Percentiles rank a stretch among this genome's conserved stretches.
Conservation (phyloP, 2,113 vertebrate species). For the Anseranas semipalmata region DNA sequence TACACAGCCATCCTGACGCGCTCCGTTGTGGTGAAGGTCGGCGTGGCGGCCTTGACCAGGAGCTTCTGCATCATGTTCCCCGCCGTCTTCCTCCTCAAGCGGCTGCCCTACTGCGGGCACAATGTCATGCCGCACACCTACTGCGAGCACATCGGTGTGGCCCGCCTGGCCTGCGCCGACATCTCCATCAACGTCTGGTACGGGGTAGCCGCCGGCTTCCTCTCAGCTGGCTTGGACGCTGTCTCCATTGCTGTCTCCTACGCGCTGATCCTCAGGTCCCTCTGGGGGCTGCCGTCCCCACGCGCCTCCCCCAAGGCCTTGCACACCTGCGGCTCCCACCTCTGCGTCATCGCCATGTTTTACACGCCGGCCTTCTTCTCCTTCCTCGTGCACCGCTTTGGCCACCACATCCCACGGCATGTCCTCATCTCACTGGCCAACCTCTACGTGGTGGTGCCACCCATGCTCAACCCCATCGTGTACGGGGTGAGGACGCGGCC, state of each 20-base stretch:
- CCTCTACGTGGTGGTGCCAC: accelerated
- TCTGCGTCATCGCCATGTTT: slow-evolving; percentile 36
- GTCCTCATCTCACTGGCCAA: not conserved
- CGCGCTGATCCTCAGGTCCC: slow-evolving; percentile 2
- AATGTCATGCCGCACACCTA: slow-evolving; percentile 30
- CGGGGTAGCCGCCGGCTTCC: not conserved
- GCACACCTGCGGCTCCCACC: slow-evolving; percentile 38
- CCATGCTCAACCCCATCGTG: not conserved
- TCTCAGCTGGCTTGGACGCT: slow-evolving; percentile 27
- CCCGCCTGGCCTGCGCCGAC: slow-evolving; percentile 23
- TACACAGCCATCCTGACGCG: slow-evolving; percentile 12
- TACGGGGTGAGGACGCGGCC: not conserved
- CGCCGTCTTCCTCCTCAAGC: slow-evolving; percentile 30
- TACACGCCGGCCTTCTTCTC: not conserved
- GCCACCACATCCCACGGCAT: not conserved
- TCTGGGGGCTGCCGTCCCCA: not conserved
- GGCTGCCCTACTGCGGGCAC: slow-evolving; percentile 21
- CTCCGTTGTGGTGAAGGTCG: not conserved
- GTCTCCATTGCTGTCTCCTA: slow-evolving; percentile 42
- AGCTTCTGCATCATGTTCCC: slow-evolving; percentile 25
- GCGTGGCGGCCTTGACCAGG: not conserved
- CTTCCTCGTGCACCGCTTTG: not conserved
- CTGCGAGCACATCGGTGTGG: slow-evolving; percentile 58
- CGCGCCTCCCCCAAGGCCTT: not conserved
- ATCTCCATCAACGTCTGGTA: slow-evolving; percentile 29